These are phyloP conservation scores for Epinotia nisella DNA, from an alignment of 2,888 invertebrate species.

Conservation along the genomic window DNA sequence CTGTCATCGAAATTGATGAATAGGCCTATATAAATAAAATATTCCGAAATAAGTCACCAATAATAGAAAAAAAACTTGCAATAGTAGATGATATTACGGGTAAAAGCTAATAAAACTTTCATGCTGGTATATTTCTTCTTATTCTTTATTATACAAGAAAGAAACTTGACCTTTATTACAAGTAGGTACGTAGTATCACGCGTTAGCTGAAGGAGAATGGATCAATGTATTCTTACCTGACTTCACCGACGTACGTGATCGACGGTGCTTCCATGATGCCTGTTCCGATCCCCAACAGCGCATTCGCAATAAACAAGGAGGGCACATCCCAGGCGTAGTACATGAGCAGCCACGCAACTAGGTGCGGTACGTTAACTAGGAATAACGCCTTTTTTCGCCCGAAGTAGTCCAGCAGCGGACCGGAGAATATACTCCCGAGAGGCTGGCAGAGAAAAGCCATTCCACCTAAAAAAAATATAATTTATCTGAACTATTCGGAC, in stretches of 20 bases:
- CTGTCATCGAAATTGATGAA: no score
- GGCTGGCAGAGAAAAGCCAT: slow-evolving; percentile 85
- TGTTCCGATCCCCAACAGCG: slow-evolving; percentile 83
- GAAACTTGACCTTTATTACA: no score
- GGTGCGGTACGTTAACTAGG: slow-evolving; percentile 84
- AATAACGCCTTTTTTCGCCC: slow-evolving; percentile 84
- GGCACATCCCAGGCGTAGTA: slow-evolving; percentile 79
- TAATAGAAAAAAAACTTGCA: no score
- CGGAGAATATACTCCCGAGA: slow-evolving; percentile 84
- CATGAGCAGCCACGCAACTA: slow-evolving; percentile 84
- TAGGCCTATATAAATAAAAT: no score
- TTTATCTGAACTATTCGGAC: no score
- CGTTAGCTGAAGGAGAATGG: no score
- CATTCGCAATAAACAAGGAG: slow-evolving; percentile 78
- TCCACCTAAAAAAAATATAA: slow-evolving; percentile 71
- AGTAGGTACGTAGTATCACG: no score
- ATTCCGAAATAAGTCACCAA: no score
- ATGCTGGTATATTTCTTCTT: no score
- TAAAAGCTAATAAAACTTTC: no score
- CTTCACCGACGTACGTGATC: slow-evolving; percentile 86
- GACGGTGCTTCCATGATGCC: slow-evolving; percentile 86
- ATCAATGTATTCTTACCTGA: slow-evolving; percentile 69
- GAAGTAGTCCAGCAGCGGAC: slow-evolving; percentile 81
- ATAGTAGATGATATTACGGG: no score
- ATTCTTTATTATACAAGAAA: no score